Conservation (phyloP, 2,888 invertebrate genomes). For the Scaptomyza tumidula region DNA sequence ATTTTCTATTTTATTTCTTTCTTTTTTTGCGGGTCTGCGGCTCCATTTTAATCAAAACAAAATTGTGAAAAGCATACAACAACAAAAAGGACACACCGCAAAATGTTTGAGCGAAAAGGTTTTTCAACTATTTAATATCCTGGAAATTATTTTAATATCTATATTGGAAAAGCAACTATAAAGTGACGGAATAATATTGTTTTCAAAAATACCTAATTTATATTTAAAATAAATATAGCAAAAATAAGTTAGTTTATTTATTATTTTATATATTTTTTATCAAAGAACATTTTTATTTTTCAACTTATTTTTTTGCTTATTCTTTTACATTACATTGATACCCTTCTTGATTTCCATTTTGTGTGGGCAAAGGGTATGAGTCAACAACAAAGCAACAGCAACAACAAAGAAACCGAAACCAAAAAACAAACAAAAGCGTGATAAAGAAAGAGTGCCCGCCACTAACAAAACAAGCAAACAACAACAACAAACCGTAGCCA, state of each 20-base stretch:
- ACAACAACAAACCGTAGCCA: conserved; percentile 12
- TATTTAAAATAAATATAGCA: too few relatives aligned
- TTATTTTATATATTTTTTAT: too few relatives aligned
- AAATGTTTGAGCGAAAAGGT: background rate
- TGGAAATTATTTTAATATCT: background rate
- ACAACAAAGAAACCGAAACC: conserved; percentile 7
- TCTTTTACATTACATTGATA: background rate
- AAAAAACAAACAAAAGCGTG: conserved; percentile 12
- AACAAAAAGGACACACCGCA: conserved; percentile 14
- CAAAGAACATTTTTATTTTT: too few relatives aligned
- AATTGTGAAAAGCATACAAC: conserved; percentile 49
- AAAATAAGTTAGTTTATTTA: too few relatives aligned
- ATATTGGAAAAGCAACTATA: too few relatives aligned
- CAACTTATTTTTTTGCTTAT: too few relatives aligned
- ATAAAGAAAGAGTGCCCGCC: conserved; percentile 34
- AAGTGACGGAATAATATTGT: too few relatives aligned
- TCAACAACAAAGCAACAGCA: conserved; percentile 12
- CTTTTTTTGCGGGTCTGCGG: conserved; percentile 47
- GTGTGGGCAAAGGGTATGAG: conserved; percentile 2
- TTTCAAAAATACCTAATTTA: too few relatives aligned
- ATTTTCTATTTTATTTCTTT: conserved; percentile 12
- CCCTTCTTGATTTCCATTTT: background rate
- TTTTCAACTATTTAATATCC: conserved; percentile 2
- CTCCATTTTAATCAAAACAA: conserved; percentile 75
- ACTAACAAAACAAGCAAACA: conserved; percentile 35